phyloP scores from a whole-genome alignment of 2,888 invertebrate species.

The Eristalinus sepulchralis region DNA sequence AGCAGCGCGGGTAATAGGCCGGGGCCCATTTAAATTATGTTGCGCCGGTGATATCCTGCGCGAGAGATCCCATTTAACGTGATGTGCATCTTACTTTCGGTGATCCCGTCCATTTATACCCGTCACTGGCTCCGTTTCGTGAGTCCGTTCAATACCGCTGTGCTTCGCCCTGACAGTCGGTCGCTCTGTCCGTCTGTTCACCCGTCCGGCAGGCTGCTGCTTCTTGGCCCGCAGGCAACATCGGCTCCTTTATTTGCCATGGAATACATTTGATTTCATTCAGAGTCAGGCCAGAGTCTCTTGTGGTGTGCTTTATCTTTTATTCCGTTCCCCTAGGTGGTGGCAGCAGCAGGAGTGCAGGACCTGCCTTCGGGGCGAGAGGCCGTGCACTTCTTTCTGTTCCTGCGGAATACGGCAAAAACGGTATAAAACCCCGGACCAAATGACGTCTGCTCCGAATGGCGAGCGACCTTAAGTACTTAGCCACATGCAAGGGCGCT shows the following conservation, averaged over 20 bases:
- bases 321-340: slow-evolving; percentile 27
- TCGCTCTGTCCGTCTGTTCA: slow-evolving; percentile 29
- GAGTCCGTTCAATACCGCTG: neutral
- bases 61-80: slow-evolving; percentile 70
- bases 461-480: slow-evolving; percentile 36
- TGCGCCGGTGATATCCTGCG: slow-evolving; percentile 66
- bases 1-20: slow-evolving; percentile 46
- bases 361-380: slow-evolving; percentile 50
- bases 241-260: slow-evolving; percentile 65
- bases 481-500: slow-evolving; percentile 44
- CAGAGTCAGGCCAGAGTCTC: slow-evolving; percentile 47
- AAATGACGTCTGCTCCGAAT: slow-evolving; percentile 61
- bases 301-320: slow-evolving; percentile 68
- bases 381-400: neutral
- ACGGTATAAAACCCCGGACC: slow-evolving; percentile 42
- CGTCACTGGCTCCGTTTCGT: slow-evolving; percentile 43
- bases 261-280: slow-evolving; percentile 66
- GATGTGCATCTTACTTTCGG: slow-evolving; percentile 71
- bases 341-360: neutral
- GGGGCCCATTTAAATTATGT: slow-evolving; percentile 64
- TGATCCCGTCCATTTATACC: slow-evolving; percentile 70
- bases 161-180: slow-evolving; percentile 1
- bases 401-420: slow-evolving; percentile 1
- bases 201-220: slow-evolving; percentile 50
- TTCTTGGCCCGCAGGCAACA: slow-evolving; percentile 44